Evolutionary conservation across 2,888 invertebrate species (phyloP).

Genomic region (Arge pagana): DNA sequence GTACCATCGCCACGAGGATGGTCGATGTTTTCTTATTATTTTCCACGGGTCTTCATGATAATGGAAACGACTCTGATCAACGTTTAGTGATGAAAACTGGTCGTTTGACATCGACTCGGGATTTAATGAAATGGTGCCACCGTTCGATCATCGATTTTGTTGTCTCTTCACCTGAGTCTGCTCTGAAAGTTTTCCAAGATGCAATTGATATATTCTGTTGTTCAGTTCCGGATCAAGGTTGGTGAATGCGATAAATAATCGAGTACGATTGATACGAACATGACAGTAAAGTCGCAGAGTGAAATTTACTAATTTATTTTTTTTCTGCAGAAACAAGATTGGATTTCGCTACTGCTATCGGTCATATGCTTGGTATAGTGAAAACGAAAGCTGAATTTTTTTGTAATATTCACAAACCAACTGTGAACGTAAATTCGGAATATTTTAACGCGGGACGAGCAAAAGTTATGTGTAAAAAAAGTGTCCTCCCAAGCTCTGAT

Average conservation of each 20-base stretch:
- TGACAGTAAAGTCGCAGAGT: background rate
- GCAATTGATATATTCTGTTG: constrained; percentile 91
- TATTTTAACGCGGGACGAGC: constrained; percentile 76
- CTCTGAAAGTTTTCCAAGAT: constrained; percentile 79
- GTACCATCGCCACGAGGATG: constrained; percentile 75
- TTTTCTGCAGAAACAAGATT: constrained; percentile 64
- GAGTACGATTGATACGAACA: background rate
- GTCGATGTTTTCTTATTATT: constrained; percentile 84
- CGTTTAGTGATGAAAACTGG: constrained; percentile 59
- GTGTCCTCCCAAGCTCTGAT: constrained; percentile 51
- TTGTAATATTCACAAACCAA: constrained; percentile 78
- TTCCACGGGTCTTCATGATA: constrained; percentile 70
- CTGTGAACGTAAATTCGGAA: constrained; percentile 64
- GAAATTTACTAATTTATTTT: background rate
- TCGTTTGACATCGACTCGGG: constrained; percentile 79
- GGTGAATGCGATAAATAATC: constrained; percentile 9
- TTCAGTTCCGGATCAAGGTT: constrained; percentile 65
- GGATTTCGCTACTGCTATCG: constrained; percentile 74
- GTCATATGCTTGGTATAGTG: constrained; percentile 80
- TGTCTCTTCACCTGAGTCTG: constrained; percentile 71
- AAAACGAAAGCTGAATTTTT: constrained; percentile 83
- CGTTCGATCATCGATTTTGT: constrained; percentile 77
- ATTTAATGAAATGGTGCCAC: constrained; percentile 90
- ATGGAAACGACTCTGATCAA: constrained; percentile 39
- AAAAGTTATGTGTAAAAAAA: constrained; percentile 41